These are phyloP conservation scores for Mallotus villosus DNA, from an alignment of 2,797 vertebrate species.

Conservation along the genomic window DNA sequence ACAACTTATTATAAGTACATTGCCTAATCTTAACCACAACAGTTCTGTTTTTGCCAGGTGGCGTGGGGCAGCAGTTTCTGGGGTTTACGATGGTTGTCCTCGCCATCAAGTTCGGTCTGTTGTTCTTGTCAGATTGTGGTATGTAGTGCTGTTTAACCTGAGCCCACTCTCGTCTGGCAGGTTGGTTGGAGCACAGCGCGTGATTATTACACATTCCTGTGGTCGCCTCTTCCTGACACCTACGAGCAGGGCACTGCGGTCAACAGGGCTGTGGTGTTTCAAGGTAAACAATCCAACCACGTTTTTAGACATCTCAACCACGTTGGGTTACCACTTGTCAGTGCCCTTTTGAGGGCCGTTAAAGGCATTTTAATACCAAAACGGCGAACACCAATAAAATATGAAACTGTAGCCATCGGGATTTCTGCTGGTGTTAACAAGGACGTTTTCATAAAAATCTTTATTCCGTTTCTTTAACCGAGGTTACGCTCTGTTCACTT, in stretches of 20 bases:
- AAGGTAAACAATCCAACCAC: conserved; percentile 80
- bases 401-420: conserved; percentile 33
- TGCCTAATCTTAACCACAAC: too few species aligned
- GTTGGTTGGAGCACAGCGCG: conserved; percentile 99
- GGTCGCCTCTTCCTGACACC: conserved; percentile 95
- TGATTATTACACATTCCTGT: conserved; percentile 98
- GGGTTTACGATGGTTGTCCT: too few species aligned
- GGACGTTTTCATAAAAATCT: conserved; percentile 35
- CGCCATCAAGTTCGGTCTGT: background rate
- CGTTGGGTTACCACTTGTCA: conserved; percentile 54
- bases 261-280: conserved; percentile 93
- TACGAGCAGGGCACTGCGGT: conserved; percentile 89
- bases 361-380: conserved; percentile 49
- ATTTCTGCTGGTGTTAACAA: conserved; percentile 40
- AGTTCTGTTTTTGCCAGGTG: too few species aligned
- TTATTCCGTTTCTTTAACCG: background rate
- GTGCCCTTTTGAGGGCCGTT: conserved; percentile 40
- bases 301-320: conserved; percentile 44
- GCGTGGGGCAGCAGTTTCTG: too few species aligned
- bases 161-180: conserved; percentile 68
- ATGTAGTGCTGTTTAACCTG: conserved; percentile 40
- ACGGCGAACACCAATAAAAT: conserved; percentile 41
- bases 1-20: too few species aligned
- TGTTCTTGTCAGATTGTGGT: background rate
- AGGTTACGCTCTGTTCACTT: background rate